phyloP scores from a whole-genome alignment of 2,113 vertebrate species.

The Cervus canadensis region DNA sequence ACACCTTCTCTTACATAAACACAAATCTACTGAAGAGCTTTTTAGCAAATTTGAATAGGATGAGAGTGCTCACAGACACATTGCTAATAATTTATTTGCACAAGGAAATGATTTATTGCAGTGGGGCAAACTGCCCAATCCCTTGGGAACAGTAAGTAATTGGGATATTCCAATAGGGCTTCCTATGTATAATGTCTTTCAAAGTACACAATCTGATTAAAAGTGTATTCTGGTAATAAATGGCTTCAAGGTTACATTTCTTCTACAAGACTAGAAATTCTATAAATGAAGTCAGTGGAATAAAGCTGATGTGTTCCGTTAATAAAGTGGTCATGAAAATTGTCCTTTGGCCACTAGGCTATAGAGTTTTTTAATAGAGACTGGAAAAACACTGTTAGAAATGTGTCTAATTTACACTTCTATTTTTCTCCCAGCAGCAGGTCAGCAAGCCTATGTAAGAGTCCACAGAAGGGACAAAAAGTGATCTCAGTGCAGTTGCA shows the following conservation, averaged over 20 bases:
- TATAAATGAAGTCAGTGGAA: slow-evolving; percentile 45
- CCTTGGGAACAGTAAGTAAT: slow-evolving; percentile 41
- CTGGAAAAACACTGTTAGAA: slow-evolving; percentile 16
- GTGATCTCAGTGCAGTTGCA: neutral
- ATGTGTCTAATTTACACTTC: neutral
- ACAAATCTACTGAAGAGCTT: slow-evolving; percentile 9
- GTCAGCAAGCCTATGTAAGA: neutral
- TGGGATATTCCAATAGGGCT: slow-evolving; percentile 54
- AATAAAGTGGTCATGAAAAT: slow-evolving; percentile 54
- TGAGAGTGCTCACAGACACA: neutral
- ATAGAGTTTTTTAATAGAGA: slow-evolving; percentile 43
- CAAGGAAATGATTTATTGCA: slow-evolving; percentile 39
- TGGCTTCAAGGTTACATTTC: slow-evolving; percentile 47
- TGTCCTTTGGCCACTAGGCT: slow-evolving; percentile 67
- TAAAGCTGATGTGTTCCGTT: slow-evolving; percentile 60
- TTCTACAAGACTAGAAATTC: slow-evolving; percentile 53
- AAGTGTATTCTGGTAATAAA: slow-evolving; percentile 71
- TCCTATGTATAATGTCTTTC: slow-evolving; percentile 49
- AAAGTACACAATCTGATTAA: slow-evolving; percentile 56
- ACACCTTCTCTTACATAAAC: neutral
- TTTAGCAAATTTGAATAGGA: slow-evolving; percentile 11
- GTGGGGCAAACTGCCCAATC: slow-evolving; percentile 14
- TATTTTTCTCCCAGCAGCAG: neutral
- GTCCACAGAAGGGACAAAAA: neutral
- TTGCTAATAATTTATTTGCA: neutral